Evolutionary conservation across 1,140 invertebrate species (phyloP), one percentile per base, ranked within the genome.

Genomic region (Habropoda laboriosa): DNA sequence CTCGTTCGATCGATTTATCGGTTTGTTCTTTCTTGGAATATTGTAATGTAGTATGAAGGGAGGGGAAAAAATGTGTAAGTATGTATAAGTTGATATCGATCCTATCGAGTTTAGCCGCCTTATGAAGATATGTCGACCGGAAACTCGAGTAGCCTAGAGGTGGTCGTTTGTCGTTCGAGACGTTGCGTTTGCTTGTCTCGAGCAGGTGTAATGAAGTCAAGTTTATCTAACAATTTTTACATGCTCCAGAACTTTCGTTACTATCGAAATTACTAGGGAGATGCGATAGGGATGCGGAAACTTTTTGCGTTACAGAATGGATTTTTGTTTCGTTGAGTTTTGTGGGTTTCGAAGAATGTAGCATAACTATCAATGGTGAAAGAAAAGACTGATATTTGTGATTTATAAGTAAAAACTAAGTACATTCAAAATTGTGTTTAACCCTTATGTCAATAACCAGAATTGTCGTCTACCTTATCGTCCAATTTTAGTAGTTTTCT

Each of bases 141-240:
- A 72, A 79, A 79, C 27, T 55, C 47, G 76, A 72, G 47, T 63
- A 42, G 42, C 35, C 47, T 18, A 30, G 27, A 60, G 64, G 63
- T 32, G 75, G 45, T 55, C 76, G 7, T 70, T 72, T 49, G 45
- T 42, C 35, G 38, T 72, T 63, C 21, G 18, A 53, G 32, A 18
- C 58, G 6, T 40, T 13, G 13, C n/a, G 21, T 60, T 32, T 47
- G 21, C 67, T 72, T 24, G 30, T 24, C 38, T 53, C 45, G 38
- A 55, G 63, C 67, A 79, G 57, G 67, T 49, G 57, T 53, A 61
- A 51, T 10, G 24, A 40, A 47, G 4, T 72, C n/a, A 24, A 47
- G 30, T 57, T 21, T 13, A 42, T 32, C 8, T 7, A 12, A 35
- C 38, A 38, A 32, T 38, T 53, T 53, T 53, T 12, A 5, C 3